These are phyloP conservation scores for Leptestheria dahalacensis DNA, from an alignment of 1,140 invertebrate species.

Conservation along the genomic window DNA sequence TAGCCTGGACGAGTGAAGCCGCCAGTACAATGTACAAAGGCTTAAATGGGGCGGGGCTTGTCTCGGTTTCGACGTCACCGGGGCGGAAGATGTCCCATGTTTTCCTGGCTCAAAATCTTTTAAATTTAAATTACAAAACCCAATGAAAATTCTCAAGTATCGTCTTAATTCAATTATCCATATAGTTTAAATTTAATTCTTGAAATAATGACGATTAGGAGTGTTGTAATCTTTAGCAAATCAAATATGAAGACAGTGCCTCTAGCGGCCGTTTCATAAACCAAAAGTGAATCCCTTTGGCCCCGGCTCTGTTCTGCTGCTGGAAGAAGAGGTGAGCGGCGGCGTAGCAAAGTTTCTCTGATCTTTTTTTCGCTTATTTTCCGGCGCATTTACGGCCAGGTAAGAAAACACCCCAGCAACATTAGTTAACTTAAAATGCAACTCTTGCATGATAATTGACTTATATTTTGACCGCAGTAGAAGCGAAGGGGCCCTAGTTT, in stretches of 20 bases:
- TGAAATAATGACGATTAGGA: too few relatives aligned
- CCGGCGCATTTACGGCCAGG: constrained; percentile 13
- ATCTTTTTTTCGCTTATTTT: constrained; percentile 1
- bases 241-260: neutral
- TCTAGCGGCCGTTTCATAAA: neutral
- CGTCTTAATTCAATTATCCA: too few relatives aligned
- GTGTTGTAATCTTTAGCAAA: neutral
- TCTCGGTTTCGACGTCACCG: neutral
- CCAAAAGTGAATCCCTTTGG: neutral
- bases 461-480: too few relatives aligned
- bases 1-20: neutral
- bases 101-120: neutral
- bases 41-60: neutral
- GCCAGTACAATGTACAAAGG: constrained; percentile 4
- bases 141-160: too few relatives aligned
- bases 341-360: constrained; percentile 3
- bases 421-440: neutral
- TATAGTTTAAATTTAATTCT: too few relatives aligned
- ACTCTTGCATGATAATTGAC: too few relatives aligned
- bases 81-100: neutral
- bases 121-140: too few relatives aligned
- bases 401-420: neutral
- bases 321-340: neutral
- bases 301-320: constrained; percentile 2
- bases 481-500: too few relatives aligned